phyloP scores from a whole-genome alignment of 1,140 invertebrate species.

The Aradophagus sp. region DNA sequence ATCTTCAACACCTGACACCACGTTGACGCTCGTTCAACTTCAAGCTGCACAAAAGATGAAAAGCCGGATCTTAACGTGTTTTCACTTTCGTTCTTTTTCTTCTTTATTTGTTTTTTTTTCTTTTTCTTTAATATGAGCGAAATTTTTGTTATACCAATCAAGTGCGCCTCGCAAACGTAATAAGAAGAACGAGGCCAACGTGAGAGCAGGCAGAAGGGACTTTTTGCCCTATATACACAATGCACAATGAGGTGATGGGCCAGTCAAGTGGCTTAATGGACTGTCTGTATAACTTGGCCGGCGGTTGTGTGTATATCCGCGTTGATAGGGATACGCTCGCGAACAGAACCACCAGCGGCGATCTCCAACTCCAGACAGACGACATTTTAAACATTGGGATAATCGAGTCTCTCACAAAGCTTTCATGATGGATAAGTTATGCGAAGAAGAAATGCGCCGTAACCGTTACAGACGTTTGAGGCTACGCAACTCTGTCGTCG shows the following conservation, averaged over 20 bases:
- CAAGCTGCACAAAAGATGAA: conserved; percentile 14
- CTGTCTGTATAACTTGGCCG: conserved; percentile 43
- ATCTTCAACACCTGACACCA: conserved; percentile 44
- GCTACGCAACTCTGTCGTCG: conserved; percentile 45
- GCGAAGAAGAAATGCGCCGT: conserved; percentile 51
- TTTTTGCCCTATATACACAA: conserved; percentile 54
- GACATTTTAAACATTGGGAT: conserved; percentile 56
- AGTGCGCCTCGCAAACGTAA: conserved; percentile 18
- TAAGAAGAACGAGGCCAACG: conserved; percentile 12
- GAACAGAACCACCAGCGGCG: neutral
- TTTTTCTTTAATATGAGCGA: conserved; percentile 22
- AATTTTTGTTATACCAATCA: conserved; percentile 40
- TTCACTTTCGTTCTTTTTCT: too few relatives aligned
- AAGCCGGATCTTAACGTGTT: conserved; percentile 13
- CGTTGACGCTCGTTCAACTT: conserved; percentile 20
- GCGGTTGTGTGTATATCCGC: conserved; percentile 26
- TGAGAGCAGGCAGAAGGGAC: conserved; percentile 8
- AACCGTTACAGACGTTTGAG: conserved; percentile 56
- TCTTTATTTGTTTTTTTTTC: too few relatives aligned
- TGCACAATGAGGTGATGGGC: conserved; percentile 51
- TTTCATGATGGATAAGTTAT: conserved; percentile 57
- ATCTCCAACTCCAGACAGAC: conserved; percentile 32
- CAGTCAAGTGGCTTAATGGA: conserved; percentile 56
- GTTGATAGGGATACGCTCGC: conserved; percentile 31
- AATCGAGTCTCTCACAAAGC: conserved; percentile 52